Base-by-base conservation (phyloP, 2,888 invertebrate genomes). In the Acleris cristana region DNA sequence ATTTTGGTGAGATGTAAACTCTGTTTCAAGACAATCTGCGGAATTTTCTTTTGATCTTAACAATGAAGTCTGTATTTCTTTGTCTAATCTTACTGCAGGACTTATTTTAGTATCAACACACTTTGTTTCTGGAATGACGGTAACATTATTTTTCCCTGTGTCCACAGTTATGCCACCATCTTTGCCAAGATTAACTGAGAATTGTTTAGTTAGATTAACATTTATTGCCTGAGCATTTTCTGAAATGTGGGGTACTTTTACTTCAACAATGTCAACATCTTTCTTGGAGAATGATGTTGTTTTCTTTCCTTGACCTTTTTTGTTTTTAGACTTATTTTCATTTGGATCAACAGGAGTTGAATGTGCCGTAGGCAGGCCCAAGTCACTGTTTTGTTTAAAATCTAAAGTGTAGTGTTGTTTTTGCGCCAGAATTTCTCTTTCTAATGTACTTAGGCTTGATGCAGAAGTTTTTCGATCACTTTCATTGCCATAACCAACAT, bases 401-500 rank as follows among this genome's bases (percentile, higher is more conserved):
- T 90, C 89, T 80, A 88, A 91, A 57, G 90, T 85, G 73, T 89
- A 92, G 70, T 92, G 92, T 76, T 91, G 91, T 64, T 90, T 90
- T 59, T 95, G 80, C 21, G 95, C 95, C 73, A 95, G 91, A 34
- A 67, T 57, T 58, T 67, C 67, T 73, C 94, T 91, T 81, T 95
- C 95, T 72, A 95, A 85, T 3, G 95, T 95, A 74, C 95, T 95
- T 18, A 95, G 81, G 69, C 88, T 87, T 14, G 91, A 90, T 5
- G 84, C 88, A 10, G 91, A 89, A 26, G 87, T 88, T 71, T 94
- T 94, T 30, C 91, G 88, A 18, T 93, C 93, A 78, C 91, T 92
- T 72, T 94, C 93, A 74, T 95, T 94, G 40, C 87, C 94, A 84
- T 97, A 97, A 0, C 97, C 97, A 54, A 97, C 96, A 88, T 97